These are phyloP conservation scores for Mongoloraphidia duomilia DNA, from an alignment of 2,888 invertebrate genomes.

Conservation along the genomic window DNA sequence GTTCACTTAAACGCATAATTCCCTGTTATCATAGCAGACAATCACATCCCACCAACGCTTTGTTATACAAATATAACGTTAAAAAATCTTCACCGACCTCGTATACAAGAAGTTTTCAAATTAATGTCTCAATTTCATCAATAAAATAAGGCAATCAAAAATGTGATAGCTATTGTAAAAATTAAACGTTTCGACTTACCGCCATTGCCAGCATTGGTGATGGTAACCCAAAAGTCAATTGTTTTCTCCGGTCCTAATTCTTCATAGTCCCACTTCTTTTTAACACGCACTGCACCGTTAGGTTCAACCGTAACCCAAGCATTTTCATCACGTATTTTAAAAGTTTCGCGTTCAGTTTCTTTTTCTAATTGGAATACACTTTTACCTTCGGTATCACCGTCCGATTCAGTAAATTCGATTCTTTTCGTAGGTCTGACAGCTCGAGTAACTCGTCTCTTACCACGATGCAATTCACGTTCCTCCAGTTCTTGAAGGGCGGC, in stretches of 20 bases:
- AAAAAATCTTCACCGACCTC: no score
- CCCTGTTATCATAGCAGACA: no score
- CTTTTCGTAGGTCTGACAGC: constrained; percentile 91
- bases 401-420: constrained; percentile 81
- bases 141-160: no score
- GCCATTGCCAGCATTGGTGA: constrained; percentile 78
- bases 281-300: constrained; percentile 82
- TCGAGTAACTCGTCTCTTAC: constrained; percentile 68
- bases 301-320: constrained; percentile 87
- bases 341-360: constrained; percentile 82
- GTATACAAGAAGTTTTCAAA: no score
- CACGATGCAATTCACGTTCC: constrained; percentile 40
- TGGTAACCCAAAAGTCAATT: constrained; percentile 91
- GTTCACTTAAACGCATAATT: no score
- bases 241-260: constrained; percentile 88
- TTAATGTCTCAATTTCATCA: no score
- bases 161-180: no score
- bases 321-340: constrained; percentile 86
- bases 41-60: no score
- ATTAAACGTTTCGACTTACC: constrained; percentile 41
- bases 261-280: constrained; percentile 95
- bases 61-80: no score
- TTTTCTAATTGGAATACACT: constrained; percentile 82
- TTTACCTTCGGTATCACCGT: constrained; percentile 76
- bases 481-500: constrained; percentile 31